Evolutionary conservation across 92 coral and sea anemone species (phyloP).

Genomic region (Anthopleura xanthogrammica): DNA sequence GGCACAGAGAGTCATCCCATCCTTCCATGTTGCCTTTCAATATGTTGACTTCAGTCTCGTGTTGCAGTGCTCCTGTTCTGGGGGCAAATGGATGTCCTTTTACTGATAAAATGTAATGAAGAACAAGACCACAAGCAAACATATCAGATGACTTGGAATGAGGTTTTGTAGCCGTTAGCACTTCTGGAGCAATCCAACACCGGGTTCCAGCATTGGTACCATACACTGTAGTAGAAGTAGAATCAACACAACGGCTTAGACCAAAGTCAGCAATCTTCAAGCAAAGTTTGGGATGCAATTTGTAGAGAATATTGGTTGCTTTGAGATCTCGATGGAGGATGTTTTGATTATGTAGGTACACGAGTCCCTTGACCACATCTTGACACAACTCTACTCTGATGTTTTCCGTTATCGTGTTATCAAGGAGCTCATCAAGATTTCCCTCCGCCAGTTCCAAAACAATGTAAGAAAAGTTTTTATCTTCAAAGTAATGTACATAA

Average conservation of each 20-base stretch:
- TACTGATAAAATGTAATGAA: constrained; percentile 15
- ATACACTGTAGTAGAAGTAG: background rate
- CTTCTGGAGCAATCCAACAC: constrained; percentile 34
- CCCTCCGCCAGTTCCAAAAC: constrained; percentile 14
- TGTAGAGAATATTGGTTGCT: constrained; percentile 33
- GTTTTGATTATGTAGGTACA: constrained; percentile 1
- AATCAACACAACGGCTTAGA: background rate
- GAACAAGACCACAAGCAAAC: constrained; percentile 31
- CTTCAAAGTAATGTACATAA: background rate
- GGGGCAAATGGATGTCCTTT: background rate
- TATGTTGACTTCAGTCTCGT: constrained; percentile 30
- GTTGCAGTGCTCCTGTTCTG: background rate
- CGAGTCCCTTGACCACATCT: constrained; percentile 25
- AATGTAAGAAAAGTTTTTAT: background rate
- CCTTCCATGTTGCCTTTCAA: background rate
- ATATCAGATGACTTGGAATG: constrained; percentile 19
- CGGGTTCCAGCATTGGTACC: constrained; percentile 16
- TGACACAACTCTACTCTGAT: background rate
- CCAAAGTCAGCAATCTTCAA: constrained; percentile 34
- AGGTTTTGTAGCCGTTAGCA: background rate
- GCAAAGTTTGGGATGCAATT: background rate
- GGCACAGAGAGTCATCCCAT: constrained; percentile 8
- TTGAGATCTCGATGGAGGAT: constrained; percentile 45
- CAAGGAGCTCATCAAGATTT: background rate
- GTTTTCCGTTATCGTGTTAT: background rate